Evolutionary conservation across 2,888 invertebrate genomes (phyloP).

Genomic region (Nineta flava): DNA sequence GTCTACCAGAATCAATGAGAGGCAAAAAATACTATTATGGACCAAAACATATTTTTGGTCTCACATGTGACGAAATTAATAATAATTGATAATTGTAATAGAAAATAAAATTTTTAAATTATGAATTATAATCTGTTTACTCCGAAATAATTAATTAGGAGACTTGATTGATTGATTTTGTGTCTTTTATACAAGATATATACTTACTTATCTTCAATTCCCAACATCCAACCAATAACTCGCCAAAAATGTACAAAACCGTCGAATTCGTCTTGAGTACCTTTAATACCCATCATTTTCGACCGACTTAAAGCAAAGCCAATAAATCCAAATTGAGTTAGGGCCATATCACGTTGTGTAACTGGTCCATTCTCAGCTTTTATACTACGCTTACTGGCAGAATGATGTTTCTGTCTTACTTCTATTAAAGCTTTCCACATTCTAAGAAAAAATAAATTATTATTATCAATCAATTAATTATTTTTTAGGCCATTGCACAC

Average conservation of each 20-base stretch:
- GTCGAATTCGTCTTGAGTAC: conserved; percentile 47
- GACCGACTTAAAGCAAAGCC: conserved; percentile 52
- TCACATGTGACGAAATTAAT: too few species aligned
- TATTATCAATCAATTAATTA: background rate
- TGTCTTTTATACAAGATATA: background rate
- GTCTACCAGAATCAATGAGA: too few species aligned
- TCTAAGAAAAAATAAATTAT: conserved; percentile 23
- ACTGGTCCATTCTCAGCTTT: conserved; percentile 37
- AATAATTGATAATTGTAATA: too few species aligned
- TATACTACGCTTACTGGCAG: conserved; percentile 36
- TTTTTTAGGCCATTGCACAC: too few species aligned
- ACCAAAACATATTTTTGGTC: too few species aligned
- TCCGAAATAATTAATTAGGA: too few species aligned
- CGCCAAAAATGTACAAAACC: conserved; percentile 74
- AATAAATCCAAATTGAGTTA: conserved; percentile 79
- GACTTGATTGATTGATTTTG: too few species aligned
- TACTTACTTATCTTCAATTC: conserved; percentile 59
- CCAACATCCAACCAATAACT: conserved; percentile 63
- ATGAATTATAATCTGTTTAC: too few species aligned
- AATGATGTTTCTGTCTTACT: conserved; percentile 50
- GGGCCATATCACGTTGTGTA: conserved; percentile 67
- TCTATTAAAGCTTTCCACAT: conserved; percentile 51
- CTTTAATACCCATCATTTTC: conserved; percentile 45
- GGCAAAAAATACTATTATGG: too few species aligned
- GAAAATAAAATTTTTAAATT: too few species aligned